These are phyloP conservation scores for Horisme vitalbata DNA, from an alignment of 2,888 invertebrate species.

Conservation along the genomic window DNA sequence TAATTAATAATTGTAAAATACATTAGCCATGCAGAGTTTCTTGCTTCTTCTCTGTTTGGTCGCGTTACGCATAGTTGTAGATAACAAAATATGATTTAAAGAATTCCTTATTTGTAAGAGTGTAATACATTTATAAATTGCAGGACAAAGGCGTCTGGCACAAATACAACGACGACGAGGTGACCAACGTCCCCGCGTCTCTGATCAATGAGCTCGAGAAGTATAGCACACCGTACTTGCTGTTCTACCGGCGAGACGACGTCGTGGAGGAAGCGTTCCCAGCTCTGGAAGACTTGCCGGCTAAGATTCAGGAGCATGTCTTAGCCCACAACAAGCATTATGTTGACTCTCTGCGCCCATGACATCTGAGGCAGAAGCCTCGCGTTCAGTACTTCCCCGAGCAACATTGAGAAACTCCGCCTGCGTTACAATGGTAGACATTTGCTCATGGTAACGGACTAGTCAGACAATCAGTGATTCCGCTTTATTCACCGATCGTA, in stretches of 20 bases:
- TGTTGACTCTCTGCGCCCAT: conserved; percentile 59
- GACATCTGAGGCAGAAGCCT: conserved; percentile 34
- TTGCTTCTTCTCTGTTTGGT: too few species aligned
- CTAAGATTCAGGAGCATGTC: conserved; percentile 54
- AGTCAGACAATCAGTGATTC: conserved; percentile 15
- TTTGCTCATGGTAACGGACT: not conserved
- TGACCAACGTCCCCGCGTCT: conserved; percentile 82
- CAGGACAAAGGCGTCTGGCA: conserved; percentile 87
- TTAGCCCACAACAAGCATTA: conserved; percentile 63
- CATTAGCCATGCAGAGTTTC: too few species aligned
- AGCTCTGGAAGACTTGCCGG: conserved; percentile 57
- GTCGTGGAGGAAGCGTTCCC: conserved; percentile 61
- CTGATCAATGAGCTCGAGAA: conserved; percentile 85
- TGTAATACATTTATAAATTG: too few species aligned
- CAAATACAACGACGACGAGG: conserved; percentile 91
- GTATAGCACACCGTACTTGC: conserved; percentile 91
- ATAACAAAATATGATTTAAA: too few species aligned
- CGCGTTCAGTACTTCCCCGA: conserved; percentile 9
- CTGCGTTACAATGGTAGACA: not conserved
- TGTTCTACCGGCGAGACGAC: conserved; percentile 86
- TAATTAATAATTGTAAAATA: too few species aligned
- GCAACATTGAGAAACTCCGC: conserved; percentile 3
- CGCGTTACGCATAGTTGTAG: too few species aligned
- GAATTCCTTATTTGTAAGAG: too few species aligned
- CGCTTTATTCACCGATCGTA: not conserved